Conservation (phyloP, 2,113 vertebrate genomes). For the Lichenostomus cassidix region DNA sequence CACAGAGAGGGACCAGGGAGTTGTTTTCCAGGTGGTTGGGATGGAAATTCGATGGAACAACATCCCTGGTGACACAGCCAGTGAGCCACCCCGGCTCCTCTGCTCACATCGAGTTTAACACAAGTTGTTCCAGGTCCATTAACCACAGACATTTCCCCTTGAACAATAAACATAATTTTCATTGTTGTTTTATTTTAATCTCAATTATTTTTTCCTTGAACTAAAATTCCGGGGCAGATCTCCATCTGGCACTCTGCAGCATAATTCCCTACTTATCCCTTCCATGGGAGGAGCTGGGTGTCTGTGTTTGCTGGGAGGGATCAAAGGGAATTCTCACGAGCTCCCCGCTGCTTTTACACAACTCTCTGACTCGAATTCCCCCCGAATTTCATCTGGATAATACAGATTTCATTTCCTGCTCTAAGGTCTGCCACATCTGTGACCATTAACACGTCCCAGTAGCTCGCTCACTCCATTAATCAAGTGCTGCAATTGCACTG, state of each 20-base stretch:
- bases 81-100: not conserved
- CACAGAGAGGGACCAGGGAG: not conserved
- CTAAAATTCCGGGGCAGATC: not conserved
- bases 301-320: not conserved
- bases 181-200: not conserved
- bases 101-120: not conserved
- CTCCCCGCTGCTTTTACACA: not conserved
- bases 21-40: not conserved
- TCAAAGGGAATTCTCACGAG: not conserved
- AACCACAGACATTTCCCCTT: not conserved
- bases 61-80: not conserved
- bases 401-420: not conserved
- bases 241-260: not conserved
- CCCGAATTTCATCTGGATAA: not conserved
- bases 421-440: not conserved
- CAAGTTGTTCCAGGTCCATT: not conserved
- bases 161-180: not conserved
- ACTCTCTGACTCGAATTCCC: not conserved
- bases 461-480: slow-evolving; percentile 20
- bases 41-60: not conserved
- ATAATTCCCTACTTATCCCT: not conserved
- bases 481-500: not conserved
- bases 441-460: not conserved
- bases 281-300: not conserved
- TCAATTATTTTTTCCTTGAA: not conserved